These are phyloP conservation scores for Antedon mediterranea DNA, from an alignment of 53 echinoderm and acorn worm species.

Conservation along the genomic window DNA sequence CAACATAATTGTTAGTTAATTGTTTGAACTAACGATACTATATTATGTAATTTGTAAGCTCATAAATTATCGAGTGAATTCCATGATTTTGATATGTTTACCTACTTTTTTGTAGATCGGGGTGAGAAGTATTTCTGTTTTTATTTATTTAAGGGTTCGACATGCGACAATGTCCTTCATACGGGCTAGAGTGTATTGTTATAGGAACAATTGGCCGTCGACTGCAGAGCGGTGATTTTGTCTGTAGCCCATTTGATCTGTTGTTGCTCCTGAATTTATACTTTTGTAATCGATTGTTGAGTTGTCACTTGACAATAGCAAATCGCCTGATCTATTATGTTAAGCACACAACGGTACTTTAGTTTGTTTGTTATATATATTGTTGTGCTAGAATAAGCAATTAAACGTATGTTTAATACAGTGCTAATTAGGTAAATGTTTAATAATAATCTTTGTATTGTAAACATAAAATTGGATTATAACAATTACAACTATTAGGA, in stretches of 20 bases:
- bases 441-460: neutral
- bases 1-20: no score
- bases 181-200: neutral
- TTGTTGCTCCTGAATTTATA: neutral
- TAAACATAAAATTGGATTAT: neutral
- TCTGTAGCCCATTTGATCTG: neutral
- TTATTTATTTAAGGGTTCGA: neutral
- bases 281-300: neutral
- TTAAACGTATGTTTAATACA: neutral
- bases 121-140: neutral
- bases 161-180: neutral
- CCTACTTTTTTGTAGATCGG: neutral
- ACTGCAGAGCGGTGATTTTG: neutral
- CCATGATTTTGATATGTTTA: neutral
- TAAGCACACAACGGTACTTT: neutral
- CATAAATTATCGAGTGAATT: no score
- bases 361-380: neutral
- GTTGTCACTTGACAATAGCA: neutral
- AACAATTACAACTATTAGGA: neutral
- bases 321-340: neutral
- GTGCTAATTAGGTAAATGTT: neutral
- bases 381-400: neutral
- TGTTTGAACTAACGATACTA: no score
- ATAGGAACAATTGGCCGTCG: neutral
- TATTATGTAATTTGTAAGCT: no score